A percentile compares a stretch with the other conserved stretches of the same genome.
phyloP scores from a whole-genome alignment of 2,888 invertebrate genomes.

The Cerceris ruficornis region DNA sequence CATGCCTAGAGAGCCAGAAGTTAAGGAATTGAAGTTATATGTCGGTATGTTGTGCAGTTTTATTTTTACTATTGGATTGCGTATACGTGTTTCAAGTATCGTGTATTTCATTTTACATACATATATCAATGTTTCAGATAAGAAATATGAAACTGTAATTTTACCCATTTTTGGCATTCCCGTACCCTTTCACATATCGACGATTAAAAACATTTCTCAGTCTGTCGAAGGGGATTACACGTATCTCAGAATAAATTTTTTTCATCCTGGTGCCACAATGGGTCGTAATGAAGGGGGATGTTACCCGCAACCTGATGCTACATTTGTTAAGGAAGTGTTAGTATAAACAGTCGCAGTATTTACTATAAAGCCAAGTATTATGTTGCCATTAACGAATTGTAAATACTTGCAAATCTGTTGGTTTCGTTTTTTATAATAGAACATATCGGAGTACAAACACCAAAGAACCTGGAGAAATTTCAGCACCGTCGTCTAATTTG shows the following conservation, averaged over 20 bases:
- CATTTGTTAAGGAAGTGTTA: conserved; percentile 98
- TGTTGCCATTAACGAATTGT: background rate
- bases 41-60: conserved; percentile 88
- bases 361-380: conserved; percentile 4
- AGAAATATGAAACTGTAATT: conserved; percentile 99
- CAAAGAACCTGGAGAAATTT: conserved; percentile 97
- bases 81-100: background rate
- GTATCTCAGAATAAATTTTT: conserved; percentile 98
- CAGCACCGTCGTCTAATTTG: conserved; percentile 96
- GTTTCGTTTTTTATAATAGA: conserved; percentile 81
- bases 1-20: conserved; percentile 96
- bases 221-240: conserved; percentile 99
- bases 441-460: conserved; percentile 98
- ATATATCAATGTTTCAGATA: conserved; percentile 85
- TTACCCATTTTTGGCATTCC: conserved; percentile 97
- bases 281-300: conserved; percentile 95
- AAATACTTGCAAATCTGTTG: background rate
- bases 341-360: conserved; percentile 75
- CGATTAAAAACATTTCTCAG: conserved; percentile 99
- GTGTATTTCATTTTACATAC: background rate
- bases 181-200: conserved; percentile 99
- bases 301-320: conserved; percentile 97
- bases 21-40: conserved; percentile 95
- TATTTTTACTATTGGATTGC: background rate
- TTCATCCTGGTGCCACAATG: conserved; percentile 98